Base-by-base conservation (phyloP, 1,140 invertebrate genomes). In the Aphaenogaster floridana region DNA sequence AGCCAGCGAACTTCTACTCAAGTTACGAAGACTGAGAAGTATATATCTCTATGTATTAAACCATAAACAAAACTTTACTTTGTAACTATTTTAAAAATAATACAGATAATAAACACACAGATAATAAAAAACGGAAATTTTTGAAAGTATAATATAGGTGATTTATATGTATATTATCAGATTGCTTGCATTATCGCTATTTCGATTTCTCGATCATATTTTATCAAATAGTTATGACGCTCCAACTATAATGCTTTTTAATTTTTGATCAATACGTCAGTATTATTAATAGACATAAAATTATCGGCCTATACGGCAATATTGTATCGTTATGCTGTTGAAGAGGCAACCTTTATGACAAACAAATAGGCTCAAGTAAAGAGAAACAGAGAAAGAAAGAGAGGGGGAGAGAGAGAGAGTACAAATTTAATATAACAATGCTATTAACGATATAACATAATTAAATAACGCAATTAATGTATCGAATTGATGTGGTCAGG, bases 401-500 rank as follows among this genome's bases (percentile, higher is more conserved):
- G n/a, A 21, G n/a, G 1, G 63, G n/a, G 13, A 69, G 66, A 69
- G n/a, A 69, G n/a, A 50, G 66, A 69, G 21, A 64, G 59, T 48
- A 64, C 28, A 11, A 78, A 48, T 42, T 80, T 54, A 68, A 66
- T 61, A 61, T 74, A 17, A 15, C 8, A 11, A 45, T 50, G 9
- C 2, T 50, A 13, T 74, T 50, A 21, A 61, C 21, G 13, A 63
- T 45, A 74, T 61, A 61, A 63, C 45, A 74, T 59, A 74, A 83
- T 76, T 84, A 84, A 66, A 76, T 84, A 64, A 74, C 39, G 28
- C 69, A 61, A 74, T 84, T 76, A 74, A 83, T 45, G 9, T 71
- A 59, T 72, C 17, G 2, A 21, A 57, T 3, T 17, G 5, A 84
- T 74, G 39, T 6, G 15, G n/a, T 59, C 17, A 13, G 3, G 11